Evolutionary conservation across 2,888 invertebrate species (phyloP), one percentile per base, ranked within the genome.

Genomic region (Dione juno): DNA sequence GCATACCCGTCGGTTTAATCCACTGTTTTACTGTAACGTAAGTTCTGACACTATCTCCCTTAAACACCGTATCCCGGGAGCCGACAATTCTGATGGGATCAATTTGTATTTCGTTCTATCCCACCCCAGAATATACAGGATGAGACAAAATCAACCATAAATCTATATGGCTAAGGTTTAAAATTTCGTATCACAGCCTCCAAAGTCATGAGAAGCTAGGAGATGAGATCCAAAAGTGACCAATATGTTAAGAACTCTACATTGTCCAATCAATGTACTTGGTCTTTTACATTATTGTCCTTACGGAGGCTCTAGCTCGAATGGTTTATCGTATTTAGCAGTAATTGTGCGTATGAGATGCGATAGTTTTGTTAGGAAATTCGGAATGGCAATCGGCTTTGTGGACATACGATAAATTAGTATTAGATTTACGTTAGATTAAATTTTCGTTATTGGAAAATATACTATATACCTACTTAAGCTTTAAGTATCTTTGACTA

Each of bases 31-130:
- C 74, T 66, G 68, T 72, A 69, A 70, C 73, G 69, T 73, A 69
- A 74, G 86, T 84, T 81, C 82, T 83, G 79, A 75, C 79, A 81
- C 83, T 81, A 83, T 83, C 82, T 79, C 80, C 81, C 78, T 76
- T 77, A 80, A 81, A 78, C 76, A 73, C 77, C 72, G 75, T 70
- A 76, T 71, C 75, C 75, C 74, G 74, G 75, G 77, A 79, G 78
- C 77, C 77, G 75, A 75, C 74, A 69, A 74, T 74, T 72, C 75
- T 78, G 81, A 81, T 80, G 81, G 77, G 79, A 80, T 82, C 81
- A 88, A 90, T 91, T 89, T 90, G 90, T 90, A 88, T 84, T 80
- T 88, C 86, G 86, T 82, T 82, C 84, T 81, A 80, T 80, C 82
- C 77, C 78, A 80, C 70, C 76, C 76, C 63, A 76, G 69, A 69